Evolutionary conservation across 2,113 vertebrate genomes (phyloP).

Genomic region (Pterocles gutturalis): DNA sequence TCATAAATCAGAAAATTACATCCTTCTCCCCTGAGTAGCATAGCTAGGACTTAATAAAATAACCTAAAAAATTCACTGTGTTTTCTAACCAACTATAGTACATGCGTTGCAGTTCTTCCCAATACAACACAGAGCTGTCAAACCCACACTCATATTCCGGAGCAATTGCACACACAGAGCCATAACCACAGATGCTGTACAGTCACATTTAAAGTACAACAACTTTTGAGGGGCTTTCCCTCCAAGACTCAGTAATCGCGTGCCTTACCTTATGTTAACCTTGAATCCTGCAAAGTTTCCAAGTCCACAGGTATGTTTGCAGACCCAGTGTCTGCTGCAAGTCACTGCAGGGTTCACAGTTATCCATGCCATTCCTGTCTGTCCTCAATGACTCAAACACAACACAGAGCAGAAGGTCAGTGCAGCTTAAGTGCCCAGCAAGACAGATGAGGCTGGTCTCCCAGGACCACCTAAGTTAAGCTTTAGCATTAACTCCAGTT

Average conservation of each 20-base stretch:
- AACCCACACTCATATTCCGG: neutral
- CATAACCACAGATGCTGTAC: neutral
- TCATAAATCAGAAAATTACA: neutral
- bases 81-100: neutral
- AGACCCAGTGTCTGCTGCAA: rapidly evolving
- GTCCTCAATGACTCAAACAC: rapidly evolving
- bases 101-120: neutral
- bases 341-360: neutral
- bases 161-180: neutral
- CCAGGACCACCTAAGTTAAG: rapidly evolving
- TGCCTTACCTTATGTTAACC: rapidly evolving
- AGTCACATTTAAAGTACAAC: neutral
- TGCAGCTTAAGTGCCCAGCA: neutral
- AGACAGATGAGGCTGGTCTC: rapidly evolving
- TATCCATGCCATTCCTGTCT: neutral
- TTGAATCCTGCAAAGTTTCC: neutral
- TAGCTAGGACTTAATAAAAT: neutral
- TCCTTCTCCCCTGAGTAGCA: neutral
- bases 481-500: neutral
- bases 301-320: neutral
- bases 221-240: neutral
- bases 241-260: neutral
- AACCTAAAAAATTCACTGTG: neutral
- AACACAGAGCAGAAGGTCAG: neutral
- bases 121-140: neutral